Base-by-base conservation (phyloP, 1,140 invertebrate species). In the Melanaphis sacchari region DNA sequence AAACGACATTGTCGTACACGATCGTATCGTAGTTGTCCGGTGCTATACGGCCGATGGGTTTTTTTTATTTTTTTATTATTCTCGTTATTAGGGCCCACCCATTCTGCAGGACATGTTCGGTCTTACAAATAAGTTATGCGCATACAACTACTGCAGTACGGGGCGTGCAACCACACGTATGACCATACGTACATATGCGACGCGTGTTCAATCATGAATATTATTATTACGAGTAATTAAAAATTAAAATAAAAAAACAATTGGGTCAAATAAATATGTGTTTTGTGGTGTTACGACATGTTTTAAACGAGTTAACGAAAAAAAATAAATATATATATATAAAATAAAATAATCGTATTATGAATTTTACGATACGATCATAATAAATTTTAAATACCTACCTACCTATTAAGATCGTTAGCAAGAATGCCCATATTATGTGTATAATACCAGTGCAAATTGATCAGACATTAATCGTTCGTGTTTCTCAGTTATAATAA, bases 1-100 rank as follows among this genome's bases (percentile, higher is more conserved):
- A 59, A 91, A 92, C 90, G 66, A 82, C 90, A 49, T 82, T 92
- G 90, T 92, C 90, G 66, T 49, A 92, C 90, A 92, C 90, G 90
- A 82, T 92, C 46, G 31, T 92, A 82, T 82, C 52, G 26, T 15
- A 31, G 66, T 49, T 36, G 66, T 49, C 40, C 90, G 41, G 43
- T 76, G 40, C 41, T 9, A 41, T 92, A 82, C 66, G 66, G 43
- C 41, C 66, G 76, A 92, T 92, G 76, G 90, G 18, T 81, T 91
- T 91, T 91, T n/a, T 91, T 81, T 36, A 49, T 91, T 76, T 76
- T 76, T 31, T 59, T 59, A 59, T 90, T 90, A 41, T 66, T 92
- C 76, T 81, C 7, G 66, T 91, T 59, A 46, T 36, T 21, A 15
- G 43, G 41, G 90, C 90, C 90, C 90, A 92, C 90, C 90, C 90